These are phyloP conservation scores for Megalops cyprinoides DNA, from an alignment of 2,797 vertebrate genomes.

Conservation along the genomic window DNA sequence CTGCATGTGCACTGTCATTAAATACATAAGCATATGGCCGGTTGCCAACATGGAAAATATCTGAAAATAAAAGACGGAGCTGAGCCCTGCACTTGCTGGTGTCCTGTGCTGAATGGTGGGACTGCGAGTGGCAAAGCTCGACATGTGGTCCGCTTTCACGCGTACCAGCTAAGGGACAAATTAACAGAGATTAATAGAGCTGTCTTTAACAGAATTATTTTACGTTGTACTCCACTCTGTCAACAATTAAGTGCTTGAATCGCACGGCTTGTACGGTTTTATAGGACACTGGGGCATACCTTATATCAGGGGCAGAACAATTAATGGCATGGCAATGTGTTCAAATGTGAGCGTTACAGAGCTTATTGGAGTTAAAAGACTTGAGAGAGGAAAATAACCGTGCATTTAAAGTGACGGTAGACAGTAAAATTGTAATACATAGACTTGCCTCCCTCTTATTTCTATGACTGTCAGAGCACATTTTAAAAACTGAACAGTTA, in stretches of 20 bases:
- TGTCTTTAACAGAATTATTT: neutral
- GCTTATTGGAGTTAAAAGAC: neutral
- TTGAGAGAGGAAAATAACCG: neutral
- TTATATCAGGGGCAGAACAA: neutral
- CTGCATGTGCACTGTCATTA: neutral
- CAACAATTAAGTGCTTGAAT: conserved; percentile 2
- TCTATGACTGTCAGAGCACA: no score
- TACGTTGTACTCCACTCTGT: neutral
- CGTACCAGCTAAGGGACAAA: conserved; percentile 9
- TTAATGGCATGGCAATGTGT: neutral
- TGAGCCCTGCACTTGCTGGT: neutral
- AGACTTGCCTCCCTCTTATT: no score
- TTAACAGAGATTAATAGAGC: conserved; percentile 3
- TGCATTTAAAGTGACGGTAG: no score
- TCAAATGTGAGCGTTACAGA: no score
- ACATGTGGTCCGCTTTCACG: neutral
- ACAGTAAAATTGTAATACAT: no score
- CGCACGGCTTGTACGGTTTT: neutral
- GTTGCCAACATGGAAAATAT: neutral
- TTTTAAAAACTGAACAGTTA: no score
- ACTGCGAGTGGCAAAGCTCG: neutral
- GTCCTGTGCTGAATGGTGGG: neutral
- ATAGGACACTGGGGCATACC: neutral
- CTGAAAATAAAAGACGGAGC: neutral
- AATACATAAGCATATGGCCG: neutral